phyloP scores from a whole-genome alignment of 2,888 invertebrate genomes.

The Meteorus cinctellus region DNA sequence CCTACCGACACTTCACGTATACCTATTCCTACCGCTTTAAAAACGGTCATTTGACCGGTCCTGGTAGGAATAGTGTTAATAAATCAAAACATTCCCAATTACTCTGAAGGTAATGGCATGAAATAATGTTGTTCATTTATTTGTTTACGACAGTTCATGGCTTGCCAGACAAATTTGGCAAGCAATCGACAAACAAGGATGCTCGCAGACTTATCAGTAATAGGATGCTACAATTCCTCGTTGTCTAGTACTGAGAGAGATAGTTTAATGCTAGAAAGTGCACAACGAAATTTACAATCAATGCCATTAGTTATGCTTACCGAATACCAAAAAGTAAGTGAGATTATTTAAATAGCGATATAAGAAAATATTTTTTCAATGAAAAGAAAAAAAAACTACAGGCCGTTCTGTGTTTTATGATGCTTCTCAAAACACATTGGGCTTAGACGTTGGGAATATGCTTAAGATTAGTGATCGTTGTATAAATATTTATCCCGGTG shows the following conservation, averaged over 20 bases:
- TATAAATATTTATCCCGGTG: slow-evolving; percentile 60
- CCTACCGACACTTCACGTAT: too few species aligned
- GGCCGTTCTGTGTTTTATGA: not conserved
- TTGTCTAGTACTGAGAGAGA: slow-evolving; percentile 85
- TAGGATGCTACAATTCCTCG: slow-evolving; percentile 95
- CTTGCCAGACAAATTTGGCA: slow-evolving; percentile 94
- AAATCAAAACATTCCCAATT: not conserved
- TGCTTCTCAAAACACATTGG: not conserved
- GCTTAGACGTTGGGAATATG: not conserved
- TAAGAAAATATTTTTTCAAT: not conserved
- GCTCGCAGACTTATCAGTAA: slow-evolving; percentile 95
- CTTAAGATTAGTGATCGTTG: slow-evolving; percentile 53
- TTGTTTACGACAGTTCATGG: slow-evolving; percentile 80
- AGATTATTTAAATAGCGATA: not conserved
- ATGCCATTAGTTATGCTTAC: slow-evolving; percentile 99
- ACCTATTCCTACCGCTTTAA: too few species aligned
- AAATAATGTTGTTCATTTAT: not conserved
- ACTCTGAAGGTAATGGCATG: slow-evolving; percentile 7
- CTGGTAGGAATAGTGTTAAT: too few species aligned
- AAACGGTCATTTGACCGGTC: too few species aligned
- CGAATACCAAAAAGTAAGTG: slow-evolving; percentile 89
- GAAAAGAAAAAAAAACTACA: not conserved
- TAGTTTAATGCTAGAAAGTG: slow-evolving; percentile 92
- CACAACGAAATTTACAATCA: slow-evolving; percentile 93
- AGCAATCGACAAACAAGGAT: slow-evolving; percentile 98